These are phyloP conservation scores for Heliothis peltigera DNA, from an alignment of 2,888 invertebrate genomes.

Conservation along the genomic window DNA sequence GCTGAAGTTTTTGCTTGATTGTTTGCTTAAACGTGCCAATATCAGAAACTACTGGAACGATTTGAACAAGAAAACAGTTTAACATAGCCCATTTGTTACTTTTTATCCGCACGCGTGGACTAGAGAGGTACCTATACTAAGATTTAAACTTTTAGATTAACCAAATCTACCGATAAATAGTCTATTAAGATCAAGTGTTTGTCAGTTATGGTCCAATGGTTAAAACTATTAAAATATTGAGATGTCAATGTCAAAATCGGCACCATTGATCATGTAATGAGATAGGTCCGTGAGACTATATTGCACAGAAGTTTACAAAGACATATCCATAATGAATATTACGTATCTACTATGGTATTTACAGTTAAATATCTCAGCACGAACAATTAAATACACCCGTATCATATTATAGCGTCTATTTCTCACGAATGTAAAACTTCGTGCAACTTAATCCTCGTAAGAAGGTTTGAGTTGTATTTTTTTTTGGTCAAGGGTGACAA, in stretches of 20 bases:
- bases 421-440: conserved; percentile 37
- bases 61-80: no score
- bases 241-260: background rate
- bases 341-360: background rate
- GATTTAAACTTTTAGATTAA: no score
- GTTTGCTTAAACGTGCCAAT: no score
- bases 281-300: conserved; percentile 31
- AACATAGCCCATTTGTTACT: no score
- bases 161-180: no score
- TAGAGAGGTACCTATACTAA: no score
- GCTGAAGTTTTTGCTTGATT: no score
- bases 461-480: background rate
- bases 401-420: conserved; percentile 27
- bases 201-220: no score
- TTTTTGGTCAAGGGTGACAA: background rate
- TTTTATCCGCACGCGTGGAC: no score
- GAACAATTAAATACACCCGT: conserved; percentile 20
- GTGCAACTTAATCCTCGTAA: conserved; percentile 26
- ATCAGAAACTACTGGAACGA: no score
- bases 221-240: background rate
- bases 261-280: conserved; percentile 21
- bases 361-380: conserved; percentile 4
- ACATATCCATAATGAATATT: background rate
- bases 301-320: conserved; percentile 18
- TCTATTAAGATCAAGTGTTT: no score